phyloP scores from a whole-genome alignment of 2,888 invertebrate genomes.

The Spodoptera littoralis region DNA sequence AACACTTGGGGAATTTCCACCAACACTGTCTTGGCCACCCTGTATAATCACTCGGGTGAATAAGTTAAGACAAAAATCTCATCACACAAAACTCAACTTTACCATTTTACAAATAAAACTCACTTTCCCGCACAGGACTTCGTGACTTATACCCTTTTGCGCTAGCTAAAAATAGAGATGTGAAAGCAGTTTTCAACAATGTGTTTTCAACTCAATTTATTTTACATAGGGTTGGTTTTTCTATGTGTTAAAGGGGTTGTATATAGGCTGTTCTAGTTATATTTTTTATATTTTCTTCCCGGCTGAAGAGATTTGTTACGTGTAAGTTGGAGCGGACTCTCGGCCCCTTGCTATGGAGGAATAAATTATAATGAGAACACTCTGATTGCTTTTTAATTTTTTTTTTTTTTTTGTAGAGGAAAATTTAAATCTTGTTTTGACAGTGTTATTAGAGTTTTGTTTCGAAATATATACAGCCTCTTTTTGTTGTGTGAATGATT shows the following conservation, averaged over 20 bases:
- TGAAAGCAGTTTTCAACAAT: slow-evolving; percentile 57
- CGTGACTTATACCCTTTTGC: slow-evolving; percentile 20
- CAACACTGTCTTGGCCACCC: slow-evolving; percentile 80
- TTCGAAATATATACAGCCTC: background rate
- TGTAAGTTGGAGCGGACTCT: slow-evolving; percentile 74
- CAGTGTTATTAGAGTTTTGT: background rate
- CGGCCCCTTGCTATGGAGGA: slow-evolving; percentile 56
- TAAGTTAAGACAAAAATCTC: slow-evolving; percentile 12
- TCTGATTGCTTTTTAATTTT: slow-evolving; percentile 65
- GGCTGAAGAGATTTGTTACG: slow-evolving; percentile 77
- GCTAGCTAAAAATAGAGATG: slow-evolving; percentile 16
- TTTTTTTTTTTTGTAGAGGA: slow-evolving; percentile 39
- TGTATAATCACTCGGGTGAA: slow-evolving; percentile 61
- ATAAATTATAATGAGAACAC: slow-evolving; percentile 61
- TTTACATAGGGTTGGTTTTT: slow-evolving; percentile 58
- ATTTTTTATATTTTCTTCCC: slow-evolving; percentile 82
- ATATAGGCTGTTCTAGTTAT: slow-evolving; percentile 71
- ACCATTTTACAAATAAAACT: rapidly evolving
- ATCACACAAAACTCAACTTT: slow-evolving; percentile 31
- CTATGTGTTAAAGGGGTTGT: slow-evolving; percentile 28
- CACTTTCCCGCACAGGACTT: background rate
- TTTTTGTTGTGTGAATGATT: too few species aligned
- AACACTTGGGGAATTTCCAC: slow-evolving; percentile 76
- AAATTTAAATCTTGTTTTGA: slow-evolving; percentile 1
- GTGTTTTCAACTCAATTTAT: slow-evolving; percentile 54